Evolutionary conservation across 92 coral and sea anemone species (phyloP), one percentile per base, ranked within the genome.

Genomic region (Ricordea florida): DNA sequence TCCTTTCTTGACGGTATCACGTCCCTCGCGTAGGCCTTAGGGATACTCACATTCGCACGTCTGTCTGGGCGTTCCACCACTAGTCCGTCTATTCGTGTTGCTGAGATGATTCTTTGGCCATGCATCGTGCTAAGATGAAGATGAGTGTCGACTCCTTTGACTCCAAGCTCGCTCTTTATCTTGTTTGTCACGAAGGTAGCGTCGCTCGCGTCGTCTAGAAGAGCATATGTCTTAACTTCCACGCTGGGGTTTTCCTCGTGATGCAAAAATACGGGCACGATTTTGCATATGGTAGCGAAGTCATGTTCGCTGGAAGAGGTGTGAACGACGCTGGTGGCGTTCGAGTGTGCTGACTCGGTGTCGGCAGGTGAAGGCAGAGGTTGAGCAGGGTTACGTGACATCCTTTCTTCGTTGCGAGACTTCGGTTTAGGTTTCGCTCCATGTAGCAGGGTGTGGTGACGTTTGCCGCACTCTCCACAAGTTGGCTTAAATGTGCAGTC

Each of bases 181-280:
- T 43, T 60, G 10, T 27, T 31, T 26, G 63, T 78, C 0, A 84
- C 60, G 76, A 89, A 89, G 50, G 93, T 88, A 6, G 89, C 69
- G 63, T 88, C 81, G 30, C 93, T 88, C 6, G 85, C 93, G 10
- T 83, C 76, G 18, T 68, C 85, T 24, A 82, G 76, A 17, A 70
- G 82, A 2, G 81, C 86, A 20, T 83, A 72, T 5, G 58, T 66
- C 57, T 78, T 72, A 2, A 85, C 36, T 65, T 56, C 73, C 14
- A 22, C 37, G 8, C 27, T 78, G 0, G 87, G 78, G 44, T 57
- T 63, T 47, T 74, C 81, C 49, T 78, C 84, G 57, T 89, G 90
- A 66, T 65, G 45, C 44, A 70, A 40, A 26, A 61, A 15, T 2
- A 89, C 85, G 6, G 73, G 86, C 5, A 88, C 57, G 33, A 88